Percentiles rank a stretch among this genome's conserved stretches.
phyloP scores from a whole-genome alignment of 2,113 vertebrate genomes.

The Puma concolor region DNA sequence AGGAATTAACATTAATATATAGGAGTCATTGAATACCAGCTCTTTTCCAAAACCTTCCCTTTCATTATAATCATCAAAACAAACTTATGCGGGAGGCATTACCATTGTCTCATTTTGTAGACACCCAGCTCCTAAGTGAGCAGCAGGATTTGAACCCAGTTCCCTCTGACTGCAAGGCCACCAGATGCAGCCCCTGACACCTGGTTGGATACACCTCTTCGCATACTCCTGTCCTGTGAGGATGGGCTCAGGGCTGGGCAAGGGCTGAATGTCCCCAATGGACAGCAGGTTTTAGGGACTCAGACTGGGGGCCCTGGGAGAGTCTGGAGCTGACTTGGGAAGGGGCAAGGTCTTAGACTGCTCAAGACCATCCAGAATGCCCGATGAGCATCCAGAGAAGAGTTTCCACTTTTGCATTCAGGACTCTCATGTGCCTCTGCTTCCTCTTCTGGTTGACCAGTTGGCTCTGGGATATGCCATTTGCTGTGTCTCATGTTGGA shows the following conservation, averaged over 20 bases:
- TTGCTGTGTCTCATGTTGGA: not conserved
- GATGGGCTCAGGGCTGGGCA: not conserved
- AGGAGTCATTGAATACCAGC: no score
- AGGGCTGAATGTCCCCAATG: no score
- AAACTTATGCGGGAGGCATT: not conserved
- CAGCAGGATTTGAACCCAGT: not conserved
- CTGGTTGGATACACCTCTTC: rapidly evolving
- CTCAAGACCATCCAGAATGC: no score
- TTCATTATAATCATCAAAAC: not conserved
- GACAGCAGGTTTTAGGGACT: not conserved
- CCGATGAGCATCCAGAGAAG: not conserved
- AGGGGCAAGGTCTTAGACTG: not conserved
- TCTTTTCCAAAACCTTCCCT: not conserved
- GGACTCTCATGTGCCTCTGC: not conserved
- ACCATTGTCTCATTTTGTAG: not conserved
- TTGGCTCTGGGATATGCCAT: not conserved
- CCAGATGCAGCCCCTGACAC: no score
- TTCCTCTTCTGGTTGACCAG: not conserved
- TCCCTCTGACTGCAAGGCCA: not conserved
- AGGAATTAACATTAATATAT: not conserved
- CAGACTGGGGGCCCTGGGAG: not conserved
- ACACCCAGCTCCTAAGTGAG: not conserved
- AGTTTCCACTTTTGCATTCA: not conserved
- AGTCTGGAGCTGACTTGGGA: not conserved
- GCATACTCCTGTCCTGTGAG: not conserved